These are phyloP conservation scores for Girardinus metallicus DNA, from an alignment of 2,797 vertebrate species.

Conservation along the genomic window DNA sequence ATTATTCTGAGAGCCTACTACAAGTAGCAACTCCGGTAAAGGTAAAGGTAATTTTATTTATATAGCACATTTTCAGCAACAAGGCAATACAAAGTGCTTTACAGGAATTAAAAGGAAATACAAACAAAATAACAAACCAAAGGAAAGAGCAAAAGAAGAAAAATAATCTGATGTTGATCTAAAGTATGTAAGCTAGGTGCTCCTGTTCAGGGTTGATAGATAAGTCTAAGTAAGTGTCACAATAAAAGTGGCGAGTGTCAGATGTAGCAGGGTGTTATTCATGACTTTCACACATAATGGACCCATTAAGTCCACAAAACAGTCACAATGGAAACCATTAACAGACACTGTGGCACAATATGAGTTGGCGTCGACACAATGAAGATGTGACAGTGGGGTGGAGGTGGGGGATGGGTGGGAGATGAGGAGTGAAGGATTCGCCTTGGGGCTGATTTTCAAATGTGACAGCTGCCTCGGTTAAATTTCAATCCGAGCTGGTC, in stretches of 20 bases:
- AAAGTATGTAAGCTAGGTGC: too few relatives aligned
- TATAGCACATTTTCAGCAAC: too few relatives aligned
- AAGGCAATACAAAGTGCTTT: too few relatives aligned
- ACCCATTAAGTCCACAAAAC: constrained; percentile 40
- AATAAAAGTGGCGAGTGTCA: constrained; percentile 7
- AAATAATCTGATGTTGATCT: too few relatives aligned
- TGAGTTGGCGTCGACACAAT: constrained; percentile 24
- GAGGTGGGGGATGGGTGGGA: constrained; percentile 3
- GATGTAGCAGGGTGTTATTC: constrained; percentile 9
- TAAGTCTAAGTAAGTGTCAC: too few relatives aligned
- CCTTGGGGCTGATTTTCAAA: constrained; percentile 24
- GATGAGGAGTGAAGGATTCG: constrained; percentile 13
- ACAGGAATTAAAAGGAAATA: too few relatives aligned
- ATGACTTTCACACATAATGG: constrained; percentile 33
- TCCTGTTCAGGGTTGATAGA: too few relatives aligned
- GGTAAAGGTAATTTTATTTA: too few relatives aligned
- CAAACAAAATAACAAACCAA: too few relatives aligned
- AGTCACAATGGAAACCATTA: constrained; percentile 26
- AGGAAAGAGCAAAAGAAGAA: too few relatives aligned
- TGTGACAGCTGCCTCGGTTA: neutral
- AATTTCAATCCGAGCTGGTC: constrained; percentile 15
- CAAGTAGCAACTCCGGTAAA: neutral
- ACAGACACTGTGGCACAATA: constrained; percentile 21
- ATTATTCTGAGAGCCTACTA: neutral
- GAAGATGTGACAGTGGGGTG: constrained; percentile 22